phyloP scores from a whole-genome alignment of 2,797 vertebrate genomes.

The Sebastes jordani region DNA sequence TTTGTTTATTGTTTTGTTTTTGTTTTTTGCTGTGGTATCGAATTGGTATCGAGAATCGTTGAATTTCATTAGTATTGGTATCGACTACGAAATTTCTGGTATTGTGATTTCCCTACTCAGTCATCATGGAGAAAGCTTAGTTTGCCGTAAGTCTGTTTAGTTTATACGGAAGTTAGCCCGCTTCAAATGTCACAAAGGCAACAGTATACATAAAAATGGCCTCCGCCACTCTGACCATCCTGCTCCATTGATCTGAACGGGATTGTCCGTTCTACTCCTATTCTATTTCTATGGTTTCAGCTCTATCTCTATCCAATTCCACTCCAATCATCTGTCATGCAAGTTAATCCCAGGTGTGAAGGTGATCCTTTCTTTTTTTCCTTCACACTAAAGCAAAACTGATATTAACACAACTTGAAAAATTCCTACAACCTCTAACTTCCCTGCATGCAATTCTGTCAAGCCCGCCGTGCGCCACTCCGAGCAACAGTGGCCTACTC shows the following conservation, averaged over 20 bases:
- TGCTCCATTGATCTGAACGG: fast-evolving
- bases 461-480: conserved; percentile 56
- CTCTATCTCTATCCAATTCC: conserved; percentile 1
- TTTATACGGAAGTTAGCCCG: no score
- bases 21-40: not conserved
- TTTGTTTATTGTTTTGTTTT: not conserved
- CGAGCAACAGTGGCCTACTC: conserved; percentile 69
- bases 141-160: not conserved
- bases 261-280: no score
- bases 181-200: no score
- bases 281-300: not conserved
- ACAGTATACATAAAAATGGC: no score
- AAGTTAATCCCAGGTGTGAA: conserved; percentile 36
- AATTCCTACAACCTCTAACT: conserved; percentile 7
- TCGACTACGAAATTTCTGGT: not conserved
- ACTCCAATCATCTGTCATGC: conserved; percentile 10
- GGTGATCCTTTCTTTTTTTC: not conserved
- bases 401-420: conserved; percentile 12
- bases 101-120: not conserved
- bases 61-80: not conserved
- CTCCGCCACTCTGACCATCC: no score
- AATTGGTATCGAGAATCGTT: not conserved
- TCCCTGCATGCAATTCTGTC: conserved; percentile 32
- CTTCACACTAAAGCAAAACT: not conserved
- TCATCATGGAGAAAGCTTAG: not conserved